A percentile compares a stretch with the other conserved stretches of the same genome.
Conservation (phyloP, 1,140 invertebrate species). For the Parapsyche elsis region DNA sequence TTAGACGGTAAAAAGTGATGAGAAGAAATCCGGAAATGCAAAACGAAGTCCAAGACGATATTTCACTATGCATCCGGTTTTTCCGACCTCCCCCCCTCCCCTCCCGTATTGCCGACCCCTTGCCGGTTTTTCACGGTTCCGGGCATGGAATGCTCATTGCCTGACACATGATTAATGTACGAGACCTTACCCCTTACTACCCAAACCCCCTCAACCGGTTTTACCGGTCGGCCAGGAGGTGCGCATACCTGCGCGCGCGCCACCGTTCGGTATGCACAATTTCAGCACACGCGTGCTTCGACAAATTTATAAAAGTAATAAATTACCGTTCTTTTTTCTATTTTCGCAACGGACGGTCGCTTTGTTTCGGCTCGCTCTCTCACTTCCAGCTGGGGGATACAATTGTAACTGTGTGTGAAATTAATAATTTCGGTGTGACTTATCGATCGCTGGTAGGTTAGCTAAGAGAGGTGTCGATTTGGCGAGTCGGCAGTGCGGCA, state of each 20-base stretch:
- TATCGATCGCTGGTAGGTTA: too few relatives aligned
- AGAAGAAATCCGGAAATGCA: neutral
- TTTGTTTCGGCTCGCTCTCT: neutral
- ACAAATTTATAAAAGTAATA: slow-evolving; percentile 49
- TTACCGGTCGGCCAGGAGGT: slow-evolving; percentile 19
- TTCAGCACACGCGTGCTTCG: slow-evolving; percentile 29
- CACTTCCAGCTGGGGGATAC: neutral
- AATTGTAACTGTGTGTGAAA: neutral
- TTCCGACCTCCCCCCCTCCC: neutral
- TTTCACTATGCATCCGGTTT: neutral
- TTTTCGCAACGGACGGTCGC: neutral
- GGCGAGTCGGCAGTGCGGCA: slow-evolving; percentile 1
- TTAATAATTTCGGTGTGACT: too few relatives aligned
- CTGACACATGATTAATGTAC: slow-evolving; percentile 46
- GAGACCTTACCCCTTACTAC: neutral
- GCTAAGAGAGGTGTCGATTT: slow-evolving; percentile 12
- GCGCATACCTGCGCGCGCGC: slow-evolving; percentile 45
- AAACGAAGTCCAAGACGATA: slow-evolving; percentile 5
- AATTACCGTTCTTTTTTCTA: slow-evolving; percentile 18
- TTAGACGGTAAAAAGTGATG: too few relatives aligned
- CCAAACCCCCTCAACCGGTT: neutral
- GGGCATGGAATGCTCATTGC: slow-evolving; percentile 45
- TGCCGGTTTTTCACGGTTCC: slow-evolving; percentile 32
- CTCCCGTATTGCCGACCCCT: slow-evolving; percentile 1
- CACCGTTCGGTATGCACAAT: slow-evolving; percentile 39